Evolutionary conservation across 2,113 vertebrate genomes (phyloP).

Genomic region (Otolemur garnettii): DNA sequence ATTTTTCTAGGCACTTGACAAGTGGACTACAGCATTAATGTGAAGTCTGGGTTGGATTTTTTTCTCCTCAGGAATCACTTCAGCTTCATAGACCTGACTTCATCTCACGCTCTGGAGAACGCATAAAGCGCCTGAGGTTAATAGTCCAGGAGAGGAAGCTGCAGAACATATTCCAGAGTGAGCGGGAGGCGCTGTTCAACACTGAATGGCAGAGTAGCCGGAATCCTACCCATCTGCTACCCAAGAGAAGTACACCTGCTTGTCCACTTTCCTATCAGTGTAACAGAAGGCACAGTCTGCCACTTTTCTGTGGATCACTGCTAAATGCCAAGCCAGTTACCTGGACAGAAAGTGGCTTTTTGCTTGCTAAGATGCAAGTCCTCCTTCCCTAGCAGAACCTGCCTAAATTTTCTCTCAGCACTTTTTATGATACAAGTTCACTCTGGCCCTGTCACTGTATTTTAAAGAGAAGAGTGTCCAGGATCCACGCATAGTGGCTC

Average conservation of each 20-base stretch:
- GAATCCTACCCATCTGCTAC: accelerated
- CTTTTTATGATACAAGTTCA: neutral
- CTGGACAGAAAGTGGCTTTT: neutral
- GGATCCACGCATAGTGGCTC: too few species aligned
- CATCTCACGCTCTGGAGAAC: slow-evolving; percentile 92
- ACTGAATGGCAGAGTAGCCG: neutral
- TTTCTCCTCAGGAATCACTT: slow-evolving; percentile 91
- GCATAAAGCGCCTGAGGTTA: slow-evolving; percentile 90
- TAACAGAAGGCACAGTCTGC: neutral
- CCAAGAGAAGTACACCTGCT: slow-evolving; percentile 80
- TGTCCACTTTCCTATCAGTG: neutral
- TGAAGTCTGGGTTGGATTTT: neutral
- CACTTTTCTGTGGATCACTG: neutral
- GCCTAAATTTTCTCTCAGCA: neutral
- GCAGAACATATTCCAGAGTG: slow-evolving; percentile 86
- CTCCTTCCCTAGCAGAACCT: neutral
- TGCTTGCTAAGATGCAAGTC: neutral
- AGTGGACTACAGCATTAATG: neutral
- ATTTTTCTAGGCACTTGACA: neutral
- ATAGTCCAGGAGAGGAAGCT: slow-evolving; percentile 91
- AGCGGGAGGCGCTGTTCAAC: slow-evolving; percentile 87
- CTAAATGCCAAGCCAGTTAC: neutral
- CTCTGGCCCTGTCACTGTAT: neutral
- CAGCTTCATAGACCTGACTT: slow-evolving; percentile 91
- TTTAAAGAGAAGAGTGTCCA: neutral